A percentile compares a stretch with the other conserved stretches of the same genome.
These are phyloP conservation scores for Tyria jacobaeae DNA, from an alignment of 2,888 invertebrate genomes.

Conservation along the genomic window DNA sequence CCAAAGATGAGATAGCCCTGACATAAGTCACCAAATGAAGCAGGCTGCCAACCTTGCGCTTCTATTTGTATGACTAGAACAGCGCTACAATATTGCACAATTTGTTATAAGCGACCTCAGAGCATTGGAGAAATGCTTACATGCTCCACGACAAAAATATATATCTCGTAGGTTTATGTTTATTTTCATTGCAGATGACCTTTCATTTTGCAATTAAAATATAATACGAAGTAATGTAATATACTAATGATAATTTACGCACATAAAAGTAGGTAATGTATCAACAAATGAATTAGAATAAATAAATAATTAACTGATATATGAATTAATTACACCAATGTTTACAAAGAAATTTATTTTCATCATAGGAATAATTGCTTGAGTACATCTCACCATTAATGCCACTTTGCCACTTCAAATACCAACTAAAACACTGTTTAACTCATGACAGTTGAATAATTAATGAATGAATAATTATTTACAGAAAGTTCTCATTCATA, in stretches of 20 bases:
- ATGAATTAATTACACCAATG: conserved; percentile 24
- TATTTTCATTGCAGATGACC: background rate
- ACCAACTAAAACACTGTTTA: conserved; percentile 51
- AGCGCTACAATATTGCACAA: conserved; percentile 54
- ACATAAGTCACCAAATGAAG: conserved; percentile 84
- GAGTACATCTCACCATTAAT: conserved; percentile 30
- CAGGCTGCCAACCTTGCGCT: conserved; percentile 80
- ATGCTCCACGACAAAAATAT: conserved; percentile 16
- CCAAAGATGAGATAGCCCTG: conserved; percentile 76
- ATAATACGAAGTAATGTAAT: conserved; percentile 5
- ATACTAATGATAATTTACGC: background rate
- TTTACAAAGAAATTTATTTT: conserved; percentile 35
- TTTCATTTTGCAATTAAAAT: conserved; percentile 7
- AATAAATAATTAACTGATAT: conserved; percentile 5
- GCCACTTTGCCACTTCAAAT: conserved; percentile 49
- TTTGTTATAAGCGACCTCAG: conserved; percentile 55
- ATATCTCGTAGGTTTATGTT: background rate
- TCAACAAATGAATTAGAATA: conserved; percentile 6
- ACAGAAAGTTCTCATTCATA: conserved; percentile 54
- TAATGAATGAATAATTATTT: conserved; percentile 53
- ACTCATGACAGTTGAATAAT: conserved; percentile 62
- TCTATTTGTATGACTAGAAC: conserved; percentile 73
- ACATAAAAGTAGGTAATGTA: conserved; percentile 8
- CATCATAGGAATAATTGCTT: conserved; percentile 34
- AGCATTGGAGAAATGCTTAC: conserved; percentile 44